A percentile compares a stretch with the other conserved stretches of the same genome.
phyloP scores from a whole-genome alignment of 2,797 vertebrate species.

The Pantherophis alleghaniensis region DNA sequence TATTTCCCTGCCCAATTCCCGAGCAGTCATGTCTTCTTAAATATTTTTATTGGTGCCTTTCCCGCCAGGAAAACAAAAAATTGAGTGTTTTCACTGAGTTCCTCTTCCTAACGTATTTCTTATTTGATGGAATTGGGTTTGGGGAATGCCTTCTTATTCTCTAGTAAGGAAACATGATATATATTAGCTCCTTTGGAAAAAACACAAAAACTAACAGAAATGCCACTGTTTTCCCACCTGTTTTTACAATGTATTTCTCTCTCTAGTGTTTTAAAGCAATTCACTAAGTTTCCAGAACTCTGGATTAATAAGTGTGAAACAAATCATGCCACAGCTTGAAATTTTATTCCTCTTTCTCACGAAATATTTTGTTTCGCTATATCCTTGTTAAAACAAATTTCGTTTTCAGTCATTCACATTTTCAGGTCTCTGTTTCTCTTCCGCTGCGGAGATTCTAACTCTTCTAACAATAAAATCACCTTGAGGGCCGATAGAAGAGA shows the following conservation, averaged over 20 bases:
- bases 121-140: background rate
- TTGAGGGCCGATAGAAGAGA: too few species aligned
- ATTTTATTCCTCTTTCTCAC: background rate
- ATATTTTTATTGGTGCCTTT: background rate
- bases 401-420: background rate
- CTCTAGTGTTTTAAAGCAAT: background rate
- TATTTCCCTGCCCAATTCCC: background rate
- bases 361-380: background rate
- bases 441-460: background rate
- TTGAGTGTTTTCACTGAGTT: background rate
- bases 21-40: fast-evolving
- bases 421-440: background rate
- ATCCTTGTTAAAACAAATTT: background rate
- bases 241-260: background rate
- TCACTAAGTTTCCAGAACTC: background rate
- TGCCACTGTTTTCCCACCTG: background rate
- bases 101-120: background rate
- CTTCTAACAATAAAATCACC: background rate
- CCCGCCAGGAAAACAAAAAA: background rate
- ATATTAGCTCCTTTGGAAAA: background rate
- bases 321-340: background rate
- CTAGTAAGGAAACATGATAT: background rate
- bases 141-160: background rate
- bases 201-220: background rate
- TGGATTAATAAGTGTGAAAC: background rate